These are phyloP conservation scores for Ptychochromis oligacanthus DNA, from an alignment of 2,113 vertebrate species.

Conservation along the genomic window DNA sequence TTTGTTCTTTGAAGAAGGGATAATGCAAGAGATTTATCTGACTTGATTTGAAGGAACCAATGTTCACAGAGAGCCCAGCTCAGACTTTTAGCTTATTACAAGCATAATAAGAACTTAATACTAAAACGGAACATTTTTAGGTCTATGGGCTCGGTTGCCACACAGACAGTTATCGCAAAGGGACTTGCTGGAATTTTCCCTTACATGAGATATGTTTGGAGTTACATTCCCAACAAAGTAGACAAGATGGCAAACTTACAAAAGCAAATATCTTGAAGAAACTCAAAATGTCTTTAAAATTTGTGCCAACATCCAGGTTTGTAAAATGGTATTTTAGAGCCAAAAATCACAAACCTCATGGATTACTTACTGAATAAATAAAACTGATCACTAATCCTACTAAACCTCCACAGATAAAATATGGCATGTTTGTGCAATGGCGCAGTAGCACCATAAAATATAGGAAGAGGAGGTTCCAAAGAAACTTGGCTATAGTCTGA, in stretches of 20 bases:
- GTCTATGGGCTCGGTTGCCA: neutral
- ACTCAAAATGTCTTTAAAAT: neutral
- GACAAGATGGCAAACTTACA: neutral
- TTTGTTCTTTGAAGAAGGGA: conserved; percentile 46
- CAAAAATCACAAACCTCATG: neutral
- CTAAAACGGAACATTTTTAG: neutral
- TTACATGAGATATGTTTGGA: neutral
- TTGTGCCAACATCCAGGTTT: neutral
- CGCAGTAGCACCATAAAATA: neutral
- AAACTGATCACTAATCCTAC: conserved; percentile 8
- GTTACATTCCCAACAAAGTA: neutral
- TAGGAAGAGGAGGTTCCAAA: conserved; percentile 9
- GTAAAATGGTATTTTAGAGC: neutral
- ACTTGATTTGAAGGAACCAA: conserved; percentile 29
- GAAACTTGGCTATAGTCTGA: neutral
- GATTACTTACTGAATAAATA: neutral
- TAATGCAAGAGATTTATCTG: conserved; percentile 35
- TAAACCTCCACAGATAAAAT: neutral
- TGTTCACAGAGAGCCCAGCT: conserved; percentile 19
- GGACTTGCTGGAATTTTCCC: neutral
- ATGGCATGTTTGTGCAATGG: neutral
- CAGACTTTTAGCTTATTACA: conserved; percentile 21
- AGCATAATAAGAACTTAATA: conserved; percentile 5
- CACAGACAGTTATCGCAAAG: neutral
- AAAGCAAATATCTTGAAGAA: neutral